Evolutionary conservation across 2,888 invertebrate species (phyloP).

Genomic region (Gortyna flavago): DNA sequence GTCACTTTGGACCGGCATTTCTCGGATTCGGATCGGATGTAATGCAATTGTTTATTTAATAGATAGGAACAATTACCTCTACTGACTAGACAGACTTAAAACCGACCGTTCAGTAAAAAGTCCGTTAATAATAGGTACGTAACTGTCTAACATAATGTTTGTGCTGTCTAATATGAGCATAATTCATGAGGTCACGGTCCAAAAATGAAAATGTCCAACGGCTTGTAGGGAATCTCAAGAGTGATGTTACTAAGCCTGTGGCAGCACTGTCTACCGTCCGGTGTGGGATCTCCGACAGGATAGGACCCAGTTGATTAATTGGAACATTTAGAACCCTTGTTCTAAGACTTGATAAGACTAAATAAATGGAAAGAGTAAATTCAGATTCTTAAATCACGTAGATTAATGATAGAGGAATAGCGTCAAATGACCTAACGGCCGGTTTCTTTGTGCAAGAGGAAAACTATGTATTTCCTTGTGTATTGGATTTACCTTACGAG

Average conservation of each 20-base stretch:
- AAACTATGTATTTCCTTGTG: slow-evolving; percentile 12
- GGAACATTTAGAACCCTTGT: neutral
- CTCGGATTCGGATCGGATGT: no score
- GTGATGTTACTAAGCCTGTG: neutral
- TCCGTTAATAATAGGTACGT: slow-evolving; percentile 24
- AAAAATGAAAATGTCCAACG: neutral
- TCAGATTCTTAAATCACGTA: neutral
- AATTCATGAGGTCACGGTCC: neutral
- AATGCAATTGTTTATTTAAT: slow-evolving; percentile 14
- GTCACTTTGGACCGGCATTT: no score
- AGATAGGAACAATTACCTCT: slow-evolving; percentile 29
- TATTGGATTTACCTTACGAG: neutral
- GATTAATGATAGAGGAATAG: neutral
- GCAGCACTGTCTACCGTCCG: neutral
- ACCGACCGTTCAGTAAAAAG: neutral
- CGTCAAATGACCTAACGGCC: neutral
- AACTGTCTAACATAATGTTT: slow-evolving; percentile 11
- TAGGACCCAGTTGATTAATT: neutral
- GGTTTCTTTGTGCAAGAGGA: slow-evolving; percentile 14
- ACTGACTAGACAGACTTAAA: neutral
- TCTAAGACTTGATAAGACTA: neutral
- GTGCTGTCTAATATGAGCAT: slow-evolving; percentile 3
- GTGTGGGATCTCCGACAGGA: neutral
- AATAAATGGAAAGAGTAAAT: neutral
- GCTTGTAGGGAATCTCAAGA: neutral